Conservation (phyloP, 1,140 invertebrate genomes). For the Cydia amplana region DNA sequence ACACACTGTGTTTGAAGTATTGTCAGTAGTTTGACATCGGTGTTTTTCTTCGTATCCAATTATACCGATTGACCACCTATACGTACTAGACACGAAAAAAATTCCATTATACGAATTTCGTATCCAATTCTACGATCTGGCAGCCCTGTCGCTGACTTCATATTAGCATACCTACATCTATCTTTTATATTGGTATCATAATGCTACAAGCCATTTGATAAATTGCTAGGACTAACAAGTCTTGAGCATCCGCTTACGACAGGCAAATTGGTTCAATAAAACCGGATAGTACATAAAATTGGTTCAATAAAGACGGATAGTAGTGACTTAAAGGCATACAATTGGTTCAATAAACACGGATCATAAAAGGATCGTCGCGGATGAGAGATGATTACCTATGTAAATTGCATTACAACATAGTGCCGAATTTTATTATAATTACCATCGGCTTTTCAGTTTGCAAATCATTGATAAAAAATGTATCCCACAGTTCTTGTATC, state of each 20-base stretch:
- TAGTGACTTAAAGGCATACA: neutral
- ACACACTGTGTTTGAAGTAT: no score
- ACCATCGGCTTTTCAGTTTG: no score
- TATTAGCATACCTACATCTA: no score
- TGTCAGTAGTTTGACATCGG: no score
- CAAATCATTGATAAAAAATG: no score
- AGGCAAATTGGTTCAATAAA: slow-evolving; percentile 14
- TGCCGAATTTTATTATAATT: neutral
- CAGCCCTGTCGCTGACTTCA: no score
- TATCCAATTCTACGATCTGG: no score
- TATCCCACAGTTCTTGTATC: no score
- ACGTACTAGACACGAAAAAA: no score
- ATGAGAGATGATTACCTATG: neutral
- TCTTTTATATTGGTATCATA: neutral
- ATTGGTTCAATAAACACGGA: neutral
- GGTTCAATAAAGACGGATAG: neutral
- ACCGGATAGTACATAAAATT: neutral
- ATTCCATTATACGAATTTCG: no score
- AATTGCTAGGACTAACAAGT: slow-evolving; percentile 6
- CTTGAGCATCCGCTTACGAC: slow-evolving; percentile 16
- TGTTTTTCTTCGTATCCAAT: no score
- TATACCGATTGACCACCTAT: no score
- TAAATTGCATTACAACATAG: neutral
- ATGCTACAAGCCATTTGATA: neutral
- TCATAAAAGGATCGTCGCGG: neutral